A percentile compares a stretch with the other conserved stretches of the same genome.
Evolutionary conservation across 2,113 vertebrate genomes (phyloP).

Genomic region (Gorsachius goisagi): DNA sequence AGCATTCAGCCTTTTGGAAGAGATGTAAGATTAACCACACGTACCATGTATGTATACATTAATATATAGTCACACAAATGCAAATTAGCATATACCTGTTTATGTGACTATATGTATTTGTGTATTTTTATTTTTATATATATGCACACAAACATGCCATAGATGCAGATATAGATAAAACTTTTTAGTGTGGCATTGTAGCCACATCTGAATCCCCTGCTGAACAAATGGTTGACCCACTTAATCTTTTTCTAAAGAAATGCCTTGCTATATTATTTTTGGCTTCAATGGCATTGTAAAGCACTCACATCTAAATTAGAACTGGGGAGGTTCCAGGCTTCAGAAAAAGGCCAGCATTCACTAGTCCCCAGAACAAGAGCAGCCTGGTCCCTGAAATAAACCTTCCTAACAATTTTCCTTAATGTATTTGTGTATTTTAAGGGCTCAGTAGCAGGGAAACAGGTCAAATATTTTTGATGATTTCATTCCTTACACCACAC

Average conservation of each 20-base stretch:
- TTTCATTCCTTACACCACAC: constrained; percentile 8
- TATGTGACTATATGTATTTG: background rate
- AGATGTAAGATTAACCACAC: background rate
- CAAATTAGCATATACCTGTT: background rate
- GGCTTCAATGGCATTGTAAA: background rate
- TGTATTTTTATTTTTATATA: background rate
- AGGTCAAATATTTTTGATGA: background rate
- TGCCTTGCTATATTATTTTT: background rate
- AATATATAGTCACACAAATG: background rate
- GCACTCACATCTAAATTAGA: background rate
- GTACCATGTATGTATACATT: background rate
- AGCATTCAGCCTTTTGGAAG: background rate
- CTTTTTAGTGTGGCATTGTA: background rate
- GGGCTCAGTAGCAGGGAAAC: background rate
- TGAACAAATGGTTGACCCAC: background rate
- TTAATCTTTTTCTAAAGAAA: constrained; percentile 1
- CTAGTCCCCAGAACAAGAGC: background rate
- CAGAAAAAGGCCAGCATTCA: background rate
- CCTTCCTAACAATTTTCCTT: background rate
- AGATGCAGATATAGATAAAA: background rate
- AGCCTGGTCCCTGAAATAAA: background rate
- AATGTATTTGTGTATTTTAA: background rate
- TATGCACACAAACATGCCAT: background rate
- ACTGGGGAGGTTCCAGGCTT: background rate
- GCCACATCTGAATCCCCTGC: background rate